A percentile compares a stretch with the other conserved stretches of the same genome.
These are phyloP conservation scores for Lagodon rhomboides DNA, from an alignment of 2,797 vertebrate species.

Conservation along the genomic window DNA sequence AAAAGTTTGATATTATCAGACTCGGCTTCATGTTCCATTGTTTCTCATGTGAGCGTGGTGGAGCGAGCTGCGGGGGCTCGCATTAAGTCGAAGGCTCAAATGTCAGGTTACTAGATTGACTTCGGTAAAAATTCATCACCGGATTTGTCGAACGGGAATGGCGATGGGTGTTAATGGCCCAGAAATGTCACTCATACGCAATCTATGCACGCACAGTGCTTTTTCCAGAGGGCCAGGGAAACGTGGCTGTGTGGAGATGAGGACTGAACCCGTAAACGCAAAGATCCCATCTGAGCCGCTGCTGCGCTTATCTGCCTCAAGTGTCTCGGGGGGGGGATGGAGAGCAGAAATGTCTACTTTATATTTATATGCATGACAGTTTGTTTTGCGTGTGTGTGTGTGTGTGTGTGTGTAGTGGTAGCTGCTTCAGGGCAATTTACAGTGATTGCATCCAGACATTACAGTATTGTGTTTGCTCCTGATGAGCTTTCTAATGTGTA, in stretches of 20 bases:
- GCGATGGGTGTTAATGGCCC: conserved; percentile 65
- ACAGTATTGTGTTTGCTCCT: conserved; percentile 10
- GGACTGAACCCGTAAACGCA: conserved; percentile 44
- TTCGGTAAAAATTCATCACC: conserved; percentile 64
- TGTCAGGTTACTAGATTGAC: conserved; percentile 72
- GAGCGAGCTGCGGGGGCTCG: conserved; percentile 40
- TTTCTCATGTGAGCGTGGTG: conserved; percentile 42
- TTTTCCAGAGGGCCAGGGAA: conserved; percentile 40
- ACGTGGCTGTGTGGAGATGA: conserved; percentile 36
- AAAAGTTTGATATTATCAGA: conserved; percentile 37
- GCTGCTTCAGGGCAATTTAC: conserved; percentile 16
- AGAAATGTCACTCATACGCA: conserved; percentile 76
- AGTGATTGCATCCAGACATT: conserved; percentile 27
- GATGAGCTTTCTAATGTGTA: conserved; percentile 30
- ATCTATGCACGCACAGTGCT: conserved; percentile 36
- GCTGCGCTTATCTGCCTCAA: conserved; percentile 48
- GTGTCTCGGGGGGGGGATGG: conserved; percentile 20
- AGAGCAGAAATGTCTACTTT: conserved; percentile 27
- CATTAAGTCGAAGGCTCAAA: conserved; percentile 65
- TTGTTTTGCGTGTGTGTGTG: conserved; percentile 10
- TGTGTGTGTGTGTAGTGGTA: not conserved
- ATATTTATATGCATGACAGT: conserved; percentile 39
- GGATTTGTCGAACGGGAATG: conserved; percentile 29
- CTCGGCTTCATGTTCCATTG: conserved; percentile 47
- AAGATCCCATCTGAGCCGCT: conserved; percentile 46